Evolutionary conservation across 2,797 vertebrate genomes (phyloP).

Genomic region (Glossophaga mutica): DNA sequence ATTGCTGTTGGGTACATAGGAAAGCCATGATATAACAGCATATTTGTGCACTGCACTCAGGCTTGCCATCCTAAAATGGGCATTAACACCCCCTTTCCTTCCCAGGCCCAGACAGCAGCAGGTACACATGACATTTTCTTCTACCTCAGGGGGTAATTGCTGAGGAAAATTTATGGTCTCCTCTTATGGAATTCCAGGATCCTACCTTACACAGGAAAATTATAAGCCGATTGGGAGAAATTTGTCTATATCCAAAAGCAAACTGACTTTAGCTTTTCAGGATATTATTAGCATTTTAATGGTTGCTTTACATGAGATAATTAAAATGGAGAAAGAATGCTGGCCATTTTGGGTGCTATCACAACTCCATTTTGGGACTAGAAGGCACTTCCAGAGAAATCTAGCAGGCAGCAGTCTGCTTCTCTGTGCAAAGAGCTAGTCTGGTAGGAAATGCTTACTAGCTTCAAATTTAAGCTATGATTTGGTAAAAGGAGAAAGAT

Average conservation of each 20-base stretch:
- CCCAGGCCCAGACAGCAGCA: neutral
- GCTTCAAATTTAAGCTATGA: neutral
- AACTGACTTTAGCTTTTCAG: neutral
- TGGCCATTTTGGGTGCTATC: neutral
- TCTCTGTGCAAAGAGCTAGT: neutral
- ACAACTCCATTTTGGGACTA: neutral
- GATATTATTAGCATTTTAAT: neutral
- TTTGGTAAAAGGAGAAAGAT: neutral
- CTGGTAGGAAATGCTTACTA: neutral
- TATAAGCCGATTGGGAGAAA: neutral
- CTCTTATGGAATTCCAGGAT: conserved; percentile 8
- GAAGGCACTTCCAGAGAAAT: neutral
- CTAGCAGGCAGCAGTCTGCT: neutral
- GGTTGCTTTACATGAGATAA: neutral
- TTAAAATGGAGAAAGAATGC: neutral
- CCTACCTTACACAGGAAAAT: neutral
- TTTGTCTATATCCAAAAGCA: neutral
- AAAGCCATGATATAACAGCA: neutral
- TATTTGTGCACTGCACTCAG: too few species aligned
- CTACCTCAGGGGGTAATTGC: neutral
- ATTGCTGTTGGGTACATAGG: neutral
- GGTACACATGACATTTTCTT: neutral
- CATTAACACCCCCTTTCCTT: neutral
- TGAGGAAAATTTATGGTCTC: neutral
- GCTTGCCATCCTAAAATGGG: neutral